A percentile compares a stretch with the other conserved stretches of the same genome.
Conservation (phyloP, 2,888 invertebrate species). For the Macrosoma leucophasiata region DNA sequence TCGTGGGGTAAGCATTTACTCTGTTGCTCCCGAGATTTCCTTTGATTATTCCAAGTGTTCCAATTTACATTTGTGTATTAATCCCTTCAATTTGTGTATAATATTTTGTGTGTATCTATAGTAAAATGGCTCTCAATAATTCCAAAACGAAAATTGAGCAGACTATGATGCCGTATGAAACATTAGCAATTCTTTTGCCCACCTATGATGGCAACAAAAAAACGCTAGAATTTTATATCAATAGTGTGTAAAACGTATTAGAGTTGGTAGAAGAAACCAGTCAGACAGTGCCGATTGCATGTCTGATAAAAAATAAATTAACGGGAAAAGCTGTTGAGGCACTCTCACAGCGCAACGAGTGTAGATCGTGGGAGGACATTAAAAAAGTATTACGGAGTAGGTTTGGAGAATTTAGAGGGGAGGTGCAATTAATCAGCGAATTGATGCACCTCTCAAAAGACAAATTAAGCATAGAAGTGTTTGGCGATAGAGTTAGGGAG, state of each 20-base stretch:
- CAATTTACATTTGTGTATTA: slow-evolving; percentile 3
- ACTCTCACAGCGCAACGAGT: slow-evolving; percentile 12
- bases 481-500: slow-evolving; percentile 19
- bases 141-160: no score
- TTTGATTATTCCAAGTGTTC: background rate
- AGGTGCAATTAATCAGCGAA: slow-evolving; percentile 22
- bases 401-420: slow-evolving; percentile 24
- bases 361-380: slow-evolving; percentile 19
- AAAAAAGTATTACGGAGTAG: slow-evolving; percentile 17
- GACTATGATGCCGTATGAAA: slow-evolving; percentile 2
- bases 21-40: slow-evolving; percentile 20
- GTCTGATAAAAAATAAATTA: slow-evolving; percentile 27
- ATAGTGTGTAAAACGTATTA: slow-evolving; percentile 26
- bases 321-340: slow-evolving; percentile 22
- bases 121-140: no score
- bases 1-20: slow-evolving; percentile 24
- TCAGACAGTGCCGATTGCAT: slow-evolving; percentile 17
- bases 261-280: slow-evolving; percentile 14
- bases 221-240: slow-evolving; percentile 25
- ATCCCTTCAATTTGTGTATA: no score
- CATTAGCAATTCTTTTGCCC: slow-evolving; percentile 19
- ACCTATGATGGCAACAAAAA: slow-evolving; percentile 28
- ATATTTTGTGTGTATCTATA: no score
- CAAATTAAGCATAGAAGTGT: slow-evolving; percentile 9
- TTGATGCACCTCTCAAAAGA: slow-evolving; percentile 16